Base-by-base conservation (phyloP, 2,797 vertebrate genomes). In the Etheostoma perlongum region DNA sequence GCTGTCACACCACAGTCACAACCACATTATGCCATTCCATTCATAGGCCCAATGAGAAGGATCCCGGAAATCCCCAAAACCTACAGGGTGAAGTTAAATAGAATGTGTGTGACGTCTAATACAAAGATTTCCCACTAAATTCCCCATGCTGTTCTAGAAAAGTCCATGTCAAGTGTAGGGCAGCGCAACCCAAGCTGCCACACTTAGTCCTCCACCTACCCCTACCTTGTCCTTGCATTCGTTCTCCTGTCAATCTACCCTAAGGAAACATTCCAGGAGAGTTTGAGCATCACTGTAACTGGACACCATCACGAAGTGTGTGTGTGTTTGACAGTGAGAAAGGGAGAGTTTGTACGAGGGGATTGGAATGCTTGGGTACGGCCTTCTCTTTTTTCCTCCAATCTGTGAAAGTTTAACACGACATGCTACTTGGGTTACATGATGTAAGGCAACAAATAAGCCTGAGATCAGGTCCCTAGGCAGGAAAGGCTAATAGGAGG, bases 221-320 rank as follows among this genome's bases (percentile, higher is more conserved):
- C 44, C 67, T 74, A 76, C 87, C 85, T 86, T 92, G 87, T 92
- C 80, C 79, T 86, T 81, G 90, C 91, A 85, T 89, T 89, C 84
- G 82, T 82, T 88, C 75, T 78, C 75, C 63, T 64, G 76, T 79
- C 16, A 19, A 67, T 85, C 67, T 80, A 74, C 80, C 89, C 91
- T 88, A 85, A 78, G 91, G 91, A 92, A 92, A 92, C 91, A 94
- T 94, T 94, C 91, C 92, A 79, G 74, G 80, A 81, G 78, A 58
- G 87, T 86, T 91, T 90, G 21, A 81, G 84, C 36, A 6, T 63
- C 30, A 10, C 71, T 83, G 90, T 76, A 91, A 93, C 74, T 8
- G 71, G 88, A 93, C 77, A 86, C 90, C 81, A 30, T 46, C 12
- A 0, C 49, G 73, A 71, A 59, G 71, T 61, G 67, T 74, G 72